These are phyloP conservation scores for Hafferia zeledoni DNA, from an alignment of 2,797 vertebrate genomes.

Conservation along the genomic window DNA sequence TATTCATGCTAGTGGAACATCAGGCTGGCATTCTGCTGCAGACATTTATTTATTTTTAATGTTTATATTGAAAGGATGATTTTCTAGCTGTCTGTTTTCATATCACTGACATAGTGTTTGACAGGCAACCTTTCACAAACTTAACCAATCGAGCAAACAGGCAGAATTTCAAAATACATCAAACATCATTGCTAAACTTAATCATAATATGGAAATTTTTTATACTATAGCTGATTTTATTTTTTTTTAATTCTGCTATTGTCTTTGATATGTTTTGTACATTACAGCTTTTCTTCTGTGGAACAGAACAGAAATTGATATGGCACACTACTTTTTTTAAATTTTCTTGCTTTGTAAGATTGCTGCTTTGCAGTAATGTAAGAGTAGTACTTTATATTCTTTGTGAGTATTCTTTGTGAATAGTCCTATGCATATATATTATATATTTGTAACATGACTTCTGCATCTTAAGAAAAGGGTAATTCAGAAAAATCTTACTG, in stretches of 20 bases:
- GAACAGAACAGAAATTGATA: not conserved
- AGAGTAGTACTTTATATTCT: not conserved
- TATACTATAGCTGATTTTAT: not conserved
- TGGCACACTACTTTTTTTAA: not conserved
- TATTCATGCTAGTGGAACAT: constrained; percentile 40
- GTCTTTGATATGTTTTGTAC: not conserved
- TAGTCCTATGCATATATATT: rapidly evolving
- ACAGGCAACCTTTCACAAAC: constrained; percentile 48
- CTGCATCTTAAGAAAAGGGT: not conserved
- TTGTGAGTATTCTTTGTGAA: not conserved
- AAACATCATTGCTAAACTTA: constrained; percentile 14
- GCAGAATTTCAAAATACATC: constrained; percentile 25
- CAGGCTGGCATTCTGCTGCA: constrained; percentile 34
- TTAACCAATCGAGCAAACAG: not conserved
- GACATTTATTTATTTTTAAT: constrained; percentile 53
- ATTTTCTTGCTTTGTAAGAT: not conserved
- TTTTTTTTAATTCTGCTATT: not conserved
- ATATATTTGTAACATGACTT: not conserved
- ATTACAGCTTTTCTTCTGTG: not conserved
- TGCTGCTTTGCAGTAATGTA: not conserved
- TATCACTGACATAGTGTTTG: not conserved
- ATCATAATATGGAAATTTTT: not conserved
- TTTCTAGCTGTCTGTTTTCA: constrained; percentile 51
- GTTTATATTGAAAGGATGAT: constrained; percentile 39
- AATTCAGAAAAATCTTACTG: not conserved